Evolutionary conservation across 2,113 vertebrate genomes (phyloP), one percentile per base, ranked within the genome.

Genomic region (Junco hyemalis): DNA sequence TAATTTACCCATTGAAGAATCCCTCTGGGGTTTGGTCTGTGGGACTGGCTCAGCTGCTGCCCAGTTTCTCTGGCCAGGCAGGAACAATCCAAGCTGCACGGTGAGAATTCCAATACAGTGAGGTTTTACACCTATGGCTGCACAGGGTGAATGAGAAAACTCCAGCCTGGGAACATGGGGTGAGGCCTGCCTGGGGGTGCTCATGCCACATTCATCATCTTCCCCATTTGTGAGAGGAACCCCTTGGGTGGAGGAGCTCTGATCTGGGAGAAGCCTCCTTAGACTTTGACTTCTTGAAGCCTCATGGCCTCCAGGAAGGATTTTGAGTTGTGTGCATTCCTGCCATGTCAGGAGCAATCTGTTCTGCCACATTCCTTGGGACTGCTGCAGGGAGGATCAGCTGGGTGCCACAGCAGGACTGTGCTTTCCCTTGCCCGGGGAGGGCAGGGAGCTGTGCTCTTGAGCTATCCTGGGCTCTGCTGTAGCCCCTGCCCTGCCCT

Each of bases 241-340:
- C 12, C 18, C 36, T 65, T 65, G 57, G 53, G 6, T 38, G 31
- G 2, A 56, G 65, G 36, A 57, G 35, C 38, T 47, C 56, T 63
- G 38, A 5, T 25, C 31, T 69, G 28, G 51, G 25, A 36, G 56
- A 89, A 89, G 33, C 29, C 48, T 73, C 5, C 12, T 19, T 31
- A 25, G 47, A 25, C 8, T 5, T 8, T 12, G 38, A 9, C 11
- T 51, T 74, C 51, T 68, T 53, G 47, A 74, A 84, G 47, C 29
- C 57, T 90, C 4, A 0, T 0, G 0, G 31, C 12, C 33, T n/a
- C 2, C 1, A 5, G 57, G 17, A 57, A 60, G 31, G 65, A 44
- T 36, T 74, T 42, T 3, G 13, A 60, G 15, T 22, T 56, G 61
- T 83, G 45, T 56, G 64, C 7, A 9, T 25, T 50, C 42, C 54